phyloP scores from a whole-genome alignment of 2,113 vertebrate genomes.

The Anarhynchus alexandrinus region DNA sequence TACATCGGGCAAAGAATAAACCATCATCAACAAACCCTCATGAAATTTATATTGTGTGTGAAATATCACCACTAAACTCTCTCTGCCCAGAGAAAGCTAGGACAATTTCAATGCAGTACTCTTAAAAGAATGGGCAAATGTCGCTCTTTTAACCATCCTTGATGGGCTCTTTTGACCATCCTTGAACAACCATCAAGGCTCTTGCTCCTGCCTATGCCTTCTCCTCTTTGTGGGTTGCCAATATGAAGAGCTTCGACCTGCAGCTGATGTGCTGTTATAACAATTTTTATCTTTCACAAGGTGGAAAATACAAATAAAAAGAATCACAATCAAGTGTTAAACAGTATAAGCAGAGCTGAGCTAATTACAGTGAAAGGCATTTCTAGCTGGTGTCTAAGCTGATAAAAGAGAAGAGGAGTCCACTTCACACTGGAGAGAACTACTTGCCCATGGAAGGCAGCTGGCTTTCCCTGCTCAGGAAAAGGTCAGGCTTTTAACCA shows the following conservation, averaged over 20 bases:
- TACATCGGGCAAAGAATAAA: background rate
- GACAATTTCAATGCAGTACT: background rate
- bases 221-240: background rate
- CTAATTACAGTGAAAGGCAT: background rate
- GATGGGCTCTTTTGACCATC: background rate
- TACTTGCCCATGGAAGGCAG: background rate
- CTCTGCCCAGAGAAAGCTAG: background rate
- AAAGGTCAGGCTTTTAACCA: background rate
- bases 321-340: background rate
- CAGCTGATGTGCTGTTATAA: background rate
- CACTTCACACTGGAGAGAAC: background rate
- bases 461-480: background rate
- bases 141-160: background rate
- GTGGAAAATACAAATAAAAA: background rate
- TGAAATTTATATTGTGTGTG: background rate
- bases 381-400: background rate
- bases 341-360: background rate
- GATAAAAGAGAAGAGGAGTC: background rate
- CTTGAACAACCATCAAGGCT: background rate
- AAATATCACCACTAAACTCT: background rate
- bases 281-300: background rate
- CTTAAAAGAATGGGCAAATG: background rate
- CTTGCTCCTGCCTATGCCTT: background rate
- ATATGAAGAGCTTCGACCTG: background rate
- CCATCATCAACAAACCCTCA: background rate